phyloP scores from a whole-genome alignment of 1,140 invertebrate species.

The Drosophila rhopaloa region DNA sequence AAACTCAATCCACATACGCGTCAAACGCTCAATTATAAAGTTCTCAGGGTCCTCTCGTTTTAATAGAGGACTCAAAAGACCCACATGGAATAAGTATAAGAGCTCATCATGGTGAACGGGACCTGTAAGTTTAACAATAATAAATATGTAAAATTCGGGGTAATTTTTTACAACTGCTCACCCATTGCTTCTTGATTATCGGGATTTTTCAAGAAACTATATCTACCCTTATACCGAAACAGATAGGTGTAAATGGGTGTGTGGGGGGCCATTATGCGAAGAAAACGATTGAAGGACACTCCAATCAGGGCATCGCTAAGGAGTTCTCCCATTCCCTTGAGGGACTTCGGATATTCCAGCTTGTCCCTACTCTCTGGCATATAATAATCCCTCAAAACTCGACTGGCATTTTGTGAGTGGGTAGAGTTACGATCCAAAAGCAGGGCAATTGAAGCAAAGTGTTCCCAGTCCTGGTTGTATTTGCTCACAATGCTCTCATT shows the following conservation, averaged over 20 bases:
- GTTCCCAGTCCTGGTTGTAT: constrained; percentile 85
- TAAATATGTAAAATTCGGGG: not conserved
- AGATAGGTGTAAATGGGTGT: constrained; percentile 86
- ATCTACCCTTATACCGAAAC: constrained; percentile 86
- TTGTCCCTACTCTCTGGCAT: constrained; percentile 23
- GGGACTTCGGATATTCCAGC: constrained; percentile 45
- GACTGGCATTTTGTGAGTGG: constrained; percentile 83
- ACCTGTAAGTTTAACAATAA: constrained; percentile 74
- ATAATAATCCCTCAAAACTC: constrained; percentile 55
- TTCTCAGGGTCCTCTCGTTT: constrained; percentile 85
- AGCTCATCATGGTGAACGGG: constrained; percentile 87
- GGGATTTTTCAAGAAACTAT: constrained; percentile 85
- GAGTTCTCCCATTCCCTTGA: constrained; percentile 73
- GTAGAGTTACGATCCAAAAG: constrained; percentile 85
- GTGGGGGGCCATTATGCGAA: constrained; percentile 84
- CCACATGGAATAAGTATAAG: constrained; percentile 87
- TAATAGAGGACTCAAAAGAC: constrained; percentile 79
- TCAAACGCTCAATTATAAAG: constrained; percentile 85
- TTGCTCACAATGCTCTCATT: constrained; percentile 52
- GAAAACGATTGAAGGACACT: constrained; percentile 85
- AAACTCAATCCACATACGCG: constrained; percentile 85
- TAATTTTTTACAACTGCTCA: constrained; percentile 15
- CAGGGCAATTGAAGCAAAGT: constrained; percentile 85
- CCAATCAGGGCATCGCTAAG: constrained; percentile 85
- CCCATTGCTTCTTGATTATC: constrained; percentile 84